Conservation (phyloP, 2,797 vertebrate genomes). For the Platyrinchus mystaceus region DNA sequence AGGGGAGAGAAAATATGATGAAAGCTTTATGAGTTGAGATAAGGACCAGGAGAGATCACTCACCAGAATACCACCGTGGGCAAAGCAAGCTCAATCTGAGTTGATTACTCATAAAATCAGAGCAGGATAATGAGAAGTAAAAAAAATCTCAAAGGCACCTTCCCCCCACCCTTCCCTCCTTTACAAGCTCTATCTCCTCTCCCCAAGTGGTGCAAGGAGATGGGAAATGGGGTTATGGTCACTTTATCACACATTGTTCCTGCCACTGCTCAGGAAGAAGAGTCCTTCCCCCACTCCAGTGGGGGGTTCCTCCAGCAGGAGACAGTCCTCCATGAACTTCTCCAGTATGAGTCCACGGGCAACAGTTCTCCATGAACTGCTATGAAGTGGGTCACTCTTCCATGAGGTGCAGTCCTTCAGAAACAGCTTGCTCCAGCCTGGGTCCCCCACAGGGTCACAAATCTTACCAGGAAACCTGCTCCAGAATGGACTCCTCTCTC, state of each 20-base stretch:
- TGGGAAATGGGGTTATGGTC: neutral
- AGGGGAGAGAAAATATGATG: neutral
- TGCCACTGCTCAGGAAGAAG: neutral
- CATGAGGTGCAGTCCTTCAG: neutral
- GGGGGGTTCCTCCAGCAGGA: neutral
- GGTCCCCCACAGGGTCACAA: neutral
- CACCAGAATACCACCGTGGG: neutral
- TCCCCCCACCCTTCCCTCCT: neutral
- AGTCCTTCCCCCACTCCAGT: neutral
- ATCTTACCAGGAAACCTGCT: neutral
- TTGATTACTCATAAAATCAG: neutral
- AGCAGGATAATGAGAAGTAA: neutral
- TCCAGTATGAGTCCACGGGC: neutral
- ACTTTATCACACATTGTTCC: neutral
- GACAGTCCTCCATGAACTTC: neutral
- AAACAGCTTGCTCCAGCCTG: neutral
- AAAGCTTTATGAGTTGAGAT: neutral
- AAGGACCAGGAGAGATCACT: neutral
- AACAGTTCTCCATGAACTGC: neutral
- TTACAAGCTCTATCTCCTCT: neutral
- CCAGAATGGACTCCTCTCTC: accelerated
- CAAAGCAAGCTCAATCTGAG: neutral
- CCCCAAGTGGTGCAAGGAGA: neutral
- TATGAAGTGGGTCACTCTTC: neutral
- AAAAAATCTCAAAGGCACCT: neutral